A percentile compares a stretch with the other conserved stretches of the same genome.
These are phyloP conservation scores for Listronotus oregonensis DNA, from an alignment of 1,140 invertebrate species.

Conservation along the genomic window DNA sequence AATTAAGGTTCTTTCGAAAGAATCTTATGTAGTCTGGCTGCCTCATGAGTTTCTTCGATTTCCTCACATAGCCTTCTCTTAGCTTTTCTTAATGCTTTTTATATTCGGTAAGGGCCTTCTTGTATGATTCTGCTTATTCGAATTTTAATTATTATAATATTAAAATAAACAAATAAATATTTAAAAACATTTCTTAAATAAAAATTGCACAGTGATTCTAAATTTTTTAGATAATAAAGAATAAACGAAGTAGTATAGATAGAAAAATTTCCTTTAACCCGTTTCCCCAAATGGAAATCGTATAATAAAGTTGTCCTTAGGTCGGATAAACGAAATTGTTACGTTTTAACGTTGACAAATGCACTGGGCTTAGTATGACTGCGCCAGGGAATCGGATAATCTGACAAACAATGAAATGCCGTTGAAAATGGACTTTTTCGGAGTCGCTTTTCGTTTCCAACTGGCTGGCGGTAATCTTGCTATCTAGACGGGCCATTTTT, in stretches of 20 bases:
- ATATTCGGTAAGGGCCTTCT: too few relatives aligned
- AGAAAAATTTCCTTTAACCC: constrained; percentile 6
- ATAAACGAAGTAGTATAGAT: not conserved
- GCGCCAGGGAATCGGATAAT: constrained; percentile 37
- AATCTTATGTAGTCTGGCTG: too few relatives aligned
- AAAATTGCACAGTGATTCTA: too few relatives aligned
- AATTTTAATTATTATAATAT: too few relatives aligned
- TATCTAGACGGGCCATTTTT: constrained; percentile 40
- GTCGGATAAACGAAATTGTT: constrained; percentile 28
- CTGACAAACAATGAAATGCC: constrained; percentile 42
- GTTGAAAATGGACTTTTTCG: constrained; percentile 39
- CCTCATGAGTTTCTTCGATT: too few relatives aligned
- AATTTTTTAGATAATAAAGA: too few relatives aligned
- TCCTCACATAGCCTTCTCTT: too few relatives aligned
- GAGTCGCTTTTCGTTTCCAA: constrained; percentile 36
- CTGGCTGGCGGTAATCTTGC: constrained; percentile 33
- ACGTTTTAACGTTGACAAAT: constrained; percentile 41
- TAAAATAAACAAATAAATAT: too few relatives aligned
- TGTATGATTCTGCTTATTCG: too few relatives aligned
- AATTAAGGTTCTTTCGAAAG: too few relatives aligned
- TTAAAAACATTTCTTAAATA: too few relatives aligned
- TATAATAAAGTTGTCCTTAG: constrained; percentile 25
- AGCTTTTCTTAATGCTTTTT: too few relatives aligned
- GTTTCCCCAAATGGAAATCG: constrained; percentile 11
- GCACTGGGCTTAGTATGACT: constrained; percentile 21